Evolutionary conservation across 2,888 invertebrate species (phyloP).

Genomic region (Chaitophorus viminalis): DNA sequence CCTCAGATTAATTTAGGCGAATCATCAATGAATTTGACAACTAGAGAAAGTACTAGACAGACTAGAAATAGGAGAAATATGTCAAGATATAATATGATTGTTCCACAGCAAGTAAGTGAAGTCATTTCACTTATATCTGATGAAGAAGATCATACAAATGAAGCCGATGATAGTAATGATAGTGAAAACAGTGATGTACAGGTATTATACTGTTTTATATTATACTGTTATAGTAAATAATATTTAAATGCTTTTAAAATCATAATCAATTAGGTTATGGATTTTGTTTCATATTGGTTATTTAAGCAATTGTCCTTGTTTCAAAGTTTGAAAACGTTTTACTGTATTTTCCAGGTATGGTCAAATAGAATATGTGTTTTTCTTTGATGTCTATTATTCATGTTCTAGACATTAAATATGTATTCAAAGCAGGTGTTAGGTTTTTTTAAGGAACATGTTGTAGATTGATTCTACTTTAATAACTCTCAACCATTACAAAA

Average conservation of each 20-base stretch:
- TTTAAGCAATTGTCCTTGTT: slow-evolving; percentile 29
- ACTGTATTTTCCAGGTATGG: slow-evolving; percentile 40
- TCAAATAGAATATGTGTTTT: slow-evolving; percentile 9
- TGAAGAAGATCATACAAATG: neutral
- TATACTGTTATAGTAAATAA: neutral
- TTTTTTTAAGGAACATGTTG: neutral
- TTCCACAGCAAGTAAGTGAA: neutral
- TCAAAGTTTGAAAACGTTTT: neutral
- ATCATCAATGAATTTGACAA: neutral
- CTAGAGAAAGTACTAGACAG: neutral
- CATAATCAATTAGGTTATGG: neutral
- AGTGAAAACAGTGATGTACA: slow-evolving; percentile 6
- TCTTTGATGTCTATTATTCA: slow-evolving; percentile 10
- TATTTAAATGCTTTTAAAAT: neutral
- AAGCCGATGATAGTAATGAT: neutral
- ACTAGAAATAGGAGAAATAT: neutral
- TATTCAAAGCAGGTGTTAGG: neutral
- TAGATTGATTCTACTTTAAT: neutral
- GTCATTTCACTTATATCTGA: neutral
- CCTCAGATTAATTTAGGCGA: neutral
- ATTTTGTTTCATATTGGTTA: slow-evolving; percentile 25
- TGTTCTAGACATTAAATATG: neutral
- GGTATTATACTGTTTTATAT: neutral
- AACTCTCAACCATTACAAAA: neutral
- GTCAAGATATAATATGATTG: neutral